phyloP scores from a whole-genome alignment of 2,888 invertebrate species.

The Timema cristinae region DNA sequence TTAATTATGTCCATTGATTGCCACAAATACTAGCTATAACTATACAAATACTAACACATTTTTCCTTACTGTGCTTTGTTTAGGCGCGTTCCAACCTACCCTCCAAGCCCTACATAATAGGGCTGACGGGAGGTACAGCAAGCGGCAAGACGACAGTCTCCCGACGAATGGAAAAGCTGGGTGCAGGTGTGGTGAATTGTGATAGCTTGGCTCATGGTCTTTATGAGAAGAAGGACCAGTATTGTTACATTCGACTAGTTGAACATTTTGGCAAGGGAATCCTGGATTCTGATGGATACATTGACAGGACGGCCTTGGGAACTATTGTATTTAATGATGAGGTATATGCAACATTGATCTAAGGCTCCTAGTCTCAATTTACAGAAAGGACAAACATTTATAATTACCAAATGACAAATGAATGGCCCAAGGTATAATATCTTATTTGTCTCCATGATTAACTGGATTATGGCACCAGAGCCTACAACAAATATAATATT shows the following conservation, averaged over 20 bases:
- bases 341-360: too few species aligned
- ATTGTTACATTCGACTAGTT: constrained; percentile 61
- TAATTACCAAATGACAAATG: too few species aligned
- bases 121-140: constrained; percentile 90
- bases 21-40: too few species aligned
- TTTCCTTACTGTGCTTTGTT: constrained; percentile 31
- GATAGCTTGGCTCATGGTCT: constrained; percentile 86
- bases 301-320: constrained; percentile 78
- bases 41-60: too few species aligned
- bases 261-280: constrained; percentile 72
- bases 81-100: constrained; percentile 42
- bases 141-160: constrained; percentile 84
- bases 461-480: too few species aligned
- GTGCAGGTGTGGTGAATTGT: constrained; percentile 84
- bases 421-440: too few species aligned
- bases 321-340: constrained; percentile 78
- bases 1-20: too few species aligned
- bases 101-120: constrained; percentile 78
- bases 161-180: constrained; percentile 61
- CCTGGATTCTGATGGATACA: constrained; percentile 60
- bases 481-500: too few species aligned
- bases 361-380: too few species aligned
- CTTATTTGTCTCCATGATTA: too few species aligned
- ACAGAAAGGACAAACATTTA: too few species aligned
- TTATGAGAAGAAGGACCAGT: constrained; percentile 70